phyloP scores from a whole-genome alignment of 2,888 invertebrate genomes.

The Coenonympha glycerion region DNA sequence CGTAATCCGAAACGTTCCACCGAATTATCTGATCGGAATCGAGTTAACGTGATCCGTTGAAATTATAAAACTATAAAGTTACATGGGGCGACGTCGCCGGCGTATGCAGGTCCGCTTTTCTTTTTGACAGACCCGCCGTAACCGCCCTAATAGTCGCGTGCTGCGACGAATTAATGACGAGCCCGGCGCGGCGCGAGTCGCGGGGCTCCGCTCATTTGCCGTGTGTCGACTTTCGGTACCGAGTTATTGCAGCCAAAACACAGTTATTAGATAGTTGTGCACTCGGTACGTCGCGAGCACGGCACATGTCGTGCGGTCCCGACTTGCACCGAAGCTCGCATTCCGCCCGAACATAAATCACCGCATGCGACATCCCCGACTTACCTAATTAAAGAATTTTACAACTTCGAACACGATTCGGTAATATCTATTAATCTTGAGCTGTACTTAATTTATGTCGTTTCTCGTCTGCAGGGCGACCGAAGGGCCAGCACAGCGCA shows the following conservation, averaged over 20 bases:
- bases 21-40: slow-evolving; percentile 65
- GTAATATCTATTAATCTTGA: background rate
- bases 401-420: slow-evolving; percentile 10
- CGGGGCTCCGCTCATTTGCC: slow-evolving; percentile 58
- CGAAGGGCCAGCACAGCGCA: slow-evolving; percentile 93
- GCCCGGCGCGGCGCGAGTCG: slow-evolving; percentile 54
- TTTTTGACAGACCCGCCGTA: slow-evolving; percentile 65
- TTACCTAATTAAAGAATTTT: slow-evolving; percentile 45
- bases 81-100: slow-evolving; percentile 64
- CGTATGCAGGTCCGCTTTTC: slow-evolving; percentile 61
- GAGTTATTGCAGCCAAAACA: slow-evolving; percentile 57
- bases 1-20: slow-evolving; percentile 45
- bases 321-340: slow-evolving; percentile 29
- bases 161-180: slow-evolving; percentile 67
- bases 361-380: slow-evolving; percentile 44
- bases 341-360: slow-evolving; percentile 55
- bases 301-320: slow-evolving; percentile 62
- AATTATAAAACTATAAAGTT: slow-evolving; percentile 72
- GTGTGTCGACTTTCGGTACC: slow-evolving; percentile 42
- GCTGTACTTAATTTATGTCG: background rate
- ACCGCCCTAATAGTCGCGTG: slow-evolving; percentile 70
- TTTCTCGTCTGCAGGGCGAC: slow-evolving; percentile 79
- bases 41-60: slow-evolving; percentile 65
- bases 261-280: slow-evolving; percentile 70
- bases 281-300: slow-evolving; percentile 58